Base-by-base conservation (phyloP, 2,113 vertebrate genomes). In the Tachysurus fulvidraco region DNA sequence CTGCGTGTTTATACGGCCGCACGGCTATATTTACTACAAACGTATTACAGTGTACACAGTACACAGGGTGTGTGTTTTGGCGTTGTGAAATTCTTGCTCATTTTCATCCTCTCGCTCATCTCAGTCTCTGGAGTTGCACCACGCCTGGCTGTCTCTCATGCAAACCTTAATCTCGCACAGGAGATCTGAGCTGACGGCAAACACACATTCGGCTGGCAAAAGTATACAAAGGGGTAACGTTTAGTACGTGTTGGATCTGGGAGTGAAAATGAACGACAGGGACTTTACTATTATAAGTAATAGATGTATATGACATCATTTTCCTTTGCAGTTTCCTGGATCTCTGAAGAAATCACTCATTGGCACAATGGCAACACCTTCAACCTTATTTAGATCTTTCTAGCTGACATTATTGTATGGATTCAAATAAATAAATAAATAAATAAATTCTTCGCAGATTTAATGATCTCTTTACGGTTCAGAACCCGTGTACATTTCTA, bases 291-390 rank as follows among this genome's bases (percentile, higher is more conserved):
- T 50, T 50, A 50, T 50, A 50, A 50, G 46, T 9, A 50, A 7
- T 25, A 16, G 13, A 11, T 17, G 25, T 46, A 78, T 36, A 41
- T 85, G n/a, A 67, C 74, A 54, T 85, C 74, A 85, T n/a, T 19
- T 54, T 9, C 46, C 6, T n/a, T 19, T 44, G 28, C 57, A 55
- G 83, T 41, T 85, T 79, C 52, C 30, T 84, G 52, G 12, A 10
- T 23, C 1, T 36, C 36, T 36, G 36, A 25, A 19, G 57, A 76
- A 44, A 50, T 50, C 41, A 10, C 55, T 62, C 54, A n/a, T 54
- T 46, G 46, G 17, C 36, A 64, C 25, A 5, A 5, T 50, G 14
- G 28, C 69, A 36, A 52, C 11, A 12, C 52, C 50, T 71, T 84
- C 30, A 50, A 28, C 46, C 23, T 77, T 8, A 76, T 16, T 6